These are phyloP conservation scores for Gerris buenoi DNA, from an alignment of 1,140 invertebrate genomes.

Conservation along the genomic window DNA sequence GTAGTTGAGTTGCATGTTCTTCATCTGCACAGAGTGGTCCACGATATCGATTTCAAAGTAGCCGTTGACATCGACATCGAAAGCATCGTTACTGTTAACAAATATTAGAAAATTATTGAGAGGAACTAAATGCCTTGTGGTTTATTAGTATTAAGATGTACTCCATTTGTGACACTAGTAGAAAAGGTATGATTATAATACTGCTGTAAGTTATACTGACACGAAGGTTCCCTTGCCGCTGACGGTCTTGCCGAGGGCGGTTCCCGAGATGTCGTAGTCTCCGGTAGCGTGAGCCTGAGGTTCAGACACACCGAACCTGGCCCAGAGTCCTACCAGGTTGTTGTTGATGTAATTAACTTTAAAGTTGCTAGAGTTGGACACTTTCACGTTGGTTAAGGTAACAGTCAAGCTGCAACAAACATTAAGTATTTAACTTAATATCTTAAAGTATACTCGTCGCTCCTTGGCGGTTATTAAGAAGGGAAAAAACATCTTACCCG, in stretches of 20 bases:
- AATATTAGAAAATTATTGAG: too few relatives aligned
- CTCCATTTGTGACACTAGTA: too few relatives aligned
- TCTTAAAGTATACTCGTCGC: too few relatives aligned
- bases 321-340: not conserved
- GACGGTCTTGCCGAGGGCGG: not conserved
- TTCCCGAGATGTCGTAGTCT: not conserved
- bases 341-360: not conserved
- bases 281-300: not conserved
- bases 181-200: too few relatives aligned
- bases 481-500: too few relatives aligned
- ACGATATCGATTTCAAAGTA: not conserved
- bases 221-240: conserved; percentile 1
- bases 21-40: not conserved
- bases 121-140: too few relatives aligned
- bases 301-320: conserved; percentile 4
- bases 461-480: too few relatives aligned
- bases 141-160: too few relatives aligned
- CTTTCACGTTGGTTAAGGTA: not conserved
- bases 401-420: conserved; percentile 2
- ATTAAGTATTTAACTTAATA: too few relatives aligned
- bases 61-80: not conserved
- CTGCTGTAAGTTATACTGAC: too few relatives aligned
- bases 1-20: conserved; percentile 1
- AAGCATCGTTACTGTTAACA: not conserved
- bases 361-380: conserved; percentile 3